These are phyloP conservation scores for Rhynchophorus ferrugineus DNA, from an alignment of 1,140 invertebrate genomes.

Conservation along the genomic window DNA sequence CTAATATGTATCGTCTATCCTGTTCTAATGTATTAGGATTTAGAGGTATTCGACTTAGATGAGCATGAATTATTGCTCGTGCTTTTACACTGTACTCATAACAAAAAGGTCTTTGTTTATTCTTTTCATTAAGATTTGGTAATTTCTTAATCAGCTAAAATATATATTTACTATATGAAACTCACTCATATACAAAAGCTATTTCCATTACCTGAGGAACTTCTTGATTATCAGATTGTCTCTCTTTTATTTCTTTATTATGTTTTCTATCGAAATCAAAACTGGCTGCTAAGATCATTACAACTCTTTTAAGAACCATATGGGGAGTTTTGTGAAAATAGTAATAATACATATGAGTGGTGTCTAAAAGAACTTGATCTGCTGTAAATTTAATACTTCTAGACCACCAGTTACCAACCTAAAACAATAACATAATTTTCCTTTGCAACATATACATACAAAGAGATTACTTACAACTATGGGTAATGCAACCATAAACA, in stretches of 20 bases:
- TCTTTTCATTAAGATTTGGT: constrained; percentile 87
- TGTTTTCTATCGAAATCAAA: constrained; percentile 92
- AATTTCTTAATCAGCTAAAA: constrained; percentile 82
- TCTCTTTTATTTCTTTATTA: constrained; percentile 90
- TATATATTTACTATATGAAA: too few species aligned
- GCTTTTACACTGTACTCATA: constrained; percentile 96
- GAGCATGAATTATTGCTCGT: constrained; percentile 87
- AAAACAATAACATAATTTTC: constrained; percentile 31
- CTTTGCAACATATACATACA: not conserved
- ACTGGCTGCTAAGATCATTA: constrained; percentile 94
- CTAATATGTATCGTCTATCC: constrained; percentile 81
- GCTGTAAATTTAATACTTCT: constrained; percentile 93
- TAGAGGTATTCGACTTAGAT: constrained; percentile 77
- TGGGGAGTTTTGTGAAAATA: constrained; percentile 93
- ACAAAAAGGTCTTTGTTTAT: constrained; percentile 89
- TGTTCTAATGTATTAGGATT: constrained; percentile 75
- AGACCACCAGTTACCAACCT: constrained; percentile 98
- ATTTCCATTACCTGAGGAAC: constrained; percentile 79
- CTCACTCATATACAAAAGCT: too few species aligned
- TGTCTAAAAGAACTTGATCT: constrained; percentile 91
- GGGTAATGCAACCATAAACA: constrained; percentile 97
- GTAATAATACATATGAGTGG: constrained; percentile 91
- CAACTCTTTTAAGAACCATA: constrained; percentile 88
- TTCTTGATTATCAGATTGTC: constrained; percentile 92
- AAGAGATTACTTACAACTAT: constrained; percentile 52